These are phyloP conservation scores for Porites lutea DNA, from an alignment of 64 coral and sea anemone genomes.

Conservation along the genomic window DNA sequence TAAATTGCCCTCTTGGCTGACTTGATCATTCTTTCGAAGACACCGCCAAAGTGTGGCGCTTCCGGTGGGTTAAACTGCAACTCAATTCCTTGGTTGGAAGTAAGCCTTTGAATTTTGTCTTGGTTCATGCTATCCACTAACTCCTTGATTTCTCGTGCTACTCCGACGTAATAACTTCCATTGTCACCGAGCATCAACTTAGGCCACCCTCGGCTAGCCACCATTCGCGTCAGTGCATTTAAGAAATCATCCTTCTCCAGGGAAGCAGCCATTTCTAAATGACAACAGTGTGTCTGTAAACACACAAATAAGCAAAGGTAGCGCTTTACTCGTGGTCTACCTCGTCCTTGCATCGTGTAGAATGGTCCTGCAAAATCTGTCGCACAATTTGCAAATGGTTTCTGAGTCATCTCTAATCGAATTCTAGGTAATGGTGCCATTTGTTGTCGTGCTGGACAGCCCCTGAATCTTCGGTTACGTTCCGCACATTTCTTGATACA, in stretches of 20 bases:
- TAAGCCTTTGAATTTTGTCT: constrained; percentile 41
- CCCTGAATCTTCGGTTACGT: no score
- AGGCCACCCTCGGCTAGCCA: constrained; percentile 30
- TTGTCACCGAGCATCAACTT: constrained; percentile 52
- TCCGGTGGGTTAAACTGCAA: constrained; percentile 35
- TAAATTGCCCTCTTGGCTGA: no score
- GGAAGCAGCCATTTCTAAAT: constrained; percentile 72
- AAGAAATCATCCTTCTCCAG: constrained; percentile 61
- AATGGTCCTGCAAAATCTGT: no score
- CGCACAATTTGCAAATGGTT: no score
- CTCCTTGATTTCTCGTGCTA: constrained; percentile 24
- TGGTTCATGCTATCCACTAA: constrained; percentile 18
- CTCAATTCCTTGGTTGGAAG: constrained; percentile 3
- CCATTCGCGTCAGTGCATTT: constrained; percentile 27
- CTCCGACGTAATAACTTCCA: constrained; percentile 55
- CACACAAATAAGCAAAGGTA: constrained; percentile 71
- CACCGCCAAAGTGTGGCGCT: constrained; percentile 43
- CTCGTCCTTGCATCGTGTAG: constrained; percentile 43
- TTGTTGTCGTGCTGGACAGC: no score
- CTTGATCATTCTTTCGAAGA: constrained; percentile 45
- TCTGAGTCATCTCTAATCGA: no score
- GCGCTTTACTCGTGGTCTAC: constrained; percentile 34
- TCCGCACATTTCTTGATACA: no score
- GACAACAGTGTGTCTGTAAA: constrained; percentile 70
- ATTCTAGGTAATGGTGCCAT: no score